Conservation (phyloP, 1,140 invertebrate genomes). For the Gonatopus flavifemur region DNA sequence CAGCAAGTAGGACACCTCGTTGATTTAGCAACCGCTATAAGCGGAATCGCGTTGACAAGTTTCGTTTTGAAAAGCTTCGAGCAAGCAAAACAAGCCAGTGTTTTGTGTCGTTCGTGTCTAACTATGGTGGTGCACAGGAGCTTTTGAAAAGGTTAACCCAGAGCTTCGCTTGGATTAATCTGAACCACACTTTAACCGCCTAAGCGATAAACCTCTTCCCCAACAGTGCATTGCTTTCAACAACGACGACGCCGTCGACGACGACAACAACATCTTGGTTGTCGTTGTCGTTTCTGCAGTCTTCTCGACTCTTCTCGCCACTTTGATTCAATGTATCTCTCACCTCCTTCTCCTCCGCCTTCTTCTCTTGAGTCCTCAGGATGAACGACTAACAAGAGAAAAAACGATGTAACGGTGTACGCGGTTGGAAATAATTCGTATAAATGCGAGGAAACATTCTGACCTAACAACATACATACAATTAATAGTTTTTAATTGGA, state of each 20-base stretch:
- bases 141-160: constrained; percentile 43
- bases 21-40: constrained; percentile 2
- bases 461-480: too few species aligned
- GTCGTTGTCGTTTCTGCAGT: too few species aligned
- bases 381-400: too few species aligned
- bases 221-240: constrained; percentile 20
- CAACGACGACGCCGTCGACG: constrained; percentile 4
- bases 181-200: constrained; percentile 25
- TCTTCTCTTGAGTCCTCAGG: too few species aligned
- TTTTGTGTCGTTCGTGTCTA: background rate
- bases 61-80: background rate
- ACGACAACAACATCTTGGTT: constrained; percentile 5
- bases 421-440: too few species aligned
- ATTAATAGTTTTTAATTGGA: too few species aligned
- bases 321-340: too few species aligned
- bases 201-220: constrained; percentile 27
- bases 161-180: constrained; percentile 42
- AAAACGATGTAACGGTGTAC: too few species aligned
- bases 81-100: background rate
- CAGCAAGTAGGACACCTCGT: constrained; percentile 9
- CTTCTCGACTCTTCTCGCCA: constrained; percentile 10
- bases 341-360: too few species aligned
- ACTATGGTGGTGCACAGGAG: too few species aligned
- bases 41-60: background rate
- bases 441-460: too few species aligned